Evolutionary conservation across 1,140 invertebrate genomes (phyloP), one percentile per base, ranked within the genome.

Genomic region (Drosophila ambigua): DNA sequence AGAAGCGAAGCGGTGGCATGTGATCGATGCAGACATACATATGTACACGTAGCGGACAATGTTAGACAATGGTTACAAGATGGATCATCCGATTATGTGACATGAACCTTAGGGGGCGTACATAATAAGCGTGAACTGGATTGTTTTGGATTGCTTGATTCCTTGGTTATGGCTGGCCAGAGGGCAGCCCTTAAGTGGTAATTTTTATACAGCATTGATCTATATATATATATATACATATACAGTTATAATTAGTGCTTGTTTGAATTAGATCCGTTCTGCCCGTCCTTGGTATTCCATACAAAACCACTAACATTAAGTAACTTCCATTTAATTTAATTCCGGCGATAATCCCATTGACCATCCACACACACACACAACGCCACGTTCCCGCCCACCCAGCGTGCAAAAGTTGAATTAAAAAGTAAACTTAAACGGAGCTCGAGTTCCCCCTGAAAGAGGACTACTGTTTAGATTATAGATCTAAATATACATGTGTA

Each of bases 41-140:
- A 69, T 69, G 71, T 74, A 74, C 71, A 74, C 64, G 72, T 53
- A 74, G 72, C 71, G 53, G 72, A 74, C 72, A 74, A 65, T 65
- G 72, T 75, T 75, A 75, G 71, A 74, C 61, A 75, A 53, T 67
- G 63, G 72, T 76, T 76, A 76, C 72, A 76, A 35, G 43, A 69
- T 69, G 66, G 44, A 55, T 55, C 44, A 41, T 49, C 66, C 63
- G 64, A 57, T 69, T 57, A 69, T 35, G 58, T 58, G 61, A 55
- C 61, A 69, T 76, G 72, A 61, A 58, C 52, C 52, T 69, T 45
- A 39, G 53, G 55, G 72, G 46, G 73, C 72, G 51, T 61, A 75
- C 66, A 59, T 74, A 60, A 60, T 66, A 74, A 76, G 73, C 73
- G 65, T 75, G 73, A 76, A 57, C 64, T 68, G 44, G 43, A 64